These are phyloP conservation scores for Galbula dea DNA, from an alignment of 2,113 vertebrate genomes.

Conservation along the genomic window DNA sequence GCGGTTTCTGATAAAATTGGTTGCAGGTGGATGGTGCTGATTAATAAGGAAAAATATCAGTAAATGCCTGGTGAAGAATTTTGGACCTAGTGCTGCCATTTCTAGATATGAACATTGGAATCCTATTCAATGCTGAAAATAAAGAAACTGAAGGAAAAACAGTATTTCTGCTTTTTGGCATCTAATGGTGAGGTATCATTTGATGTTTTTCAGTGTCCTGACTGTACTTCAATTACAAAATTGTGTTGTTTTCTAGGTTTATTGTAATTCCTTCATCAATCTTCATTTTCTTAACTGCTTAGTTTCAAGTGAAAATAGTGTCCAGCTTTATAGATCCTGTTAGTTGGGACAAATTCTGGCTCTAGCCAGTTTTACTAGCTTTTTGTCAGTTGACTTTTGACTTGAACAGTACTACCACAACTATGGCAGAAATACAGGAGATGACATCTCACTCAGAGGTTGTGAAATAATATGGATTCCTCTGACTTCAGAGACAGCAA, in stretches of 20 bases:
- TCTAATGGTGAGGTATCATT: background rate
- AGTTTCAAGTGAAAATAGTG: background rate
- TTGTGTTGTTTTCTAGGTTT: background rate
- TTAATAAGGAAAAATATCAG: background rate
- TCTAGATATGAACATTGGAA: background rate
- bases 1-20: background rate
- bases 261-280: background rate
- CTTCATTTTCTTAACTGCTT: background rate
- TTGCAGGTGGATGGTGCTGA: background rate
- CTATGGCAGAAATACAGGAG: background rate
- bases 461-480: background rate
- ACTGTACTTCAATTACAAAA: background rate
- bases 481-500: background rate
- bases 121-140: background rate
- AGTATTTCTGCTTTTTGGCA: slow-evolving; percentile 18
- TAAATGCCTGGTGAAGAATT: background rate
- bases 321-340: background rate
- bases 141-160: background rate
- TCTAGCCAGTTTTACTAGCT: background rate
- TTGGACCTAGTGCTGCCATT: background rate
- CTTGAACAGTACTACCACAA: background rate
- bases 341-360: background rate
- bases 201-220: background rate
- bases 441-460: background rate
- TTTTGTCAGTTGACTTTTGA: background rate